Conservation (phyloP, 2,113 vertebrate genomes). For the Periophthalmodon schlosseri region DNA sequence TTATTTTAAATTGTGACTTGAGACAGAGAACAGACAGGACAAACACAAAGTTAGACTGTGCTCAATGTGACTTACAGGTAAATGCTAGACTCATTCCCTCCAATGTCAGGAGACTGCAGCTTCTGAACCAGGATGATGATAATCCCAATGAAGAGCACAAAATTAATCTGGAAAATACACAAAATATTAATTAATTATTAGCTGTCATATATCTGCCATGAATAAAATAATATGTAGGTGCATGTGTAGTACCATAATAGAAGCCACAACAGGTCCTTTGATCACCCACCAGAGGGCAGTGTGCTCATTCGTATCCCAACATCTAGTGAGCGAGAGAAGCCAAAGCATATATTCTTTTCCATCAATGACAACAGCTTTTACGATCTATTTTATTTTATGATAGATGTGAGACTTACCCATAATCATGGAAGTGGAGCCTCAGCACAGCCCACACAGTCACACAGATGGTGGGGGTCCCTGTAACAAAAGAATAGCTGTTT, state of each 20-base stretch:
- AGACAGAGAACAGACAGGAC: constrained; percentile 1
- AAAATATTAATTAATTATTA: background rate
- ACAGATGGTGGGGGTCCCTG: constrained; percentile 96
- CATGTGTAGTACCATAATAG: constrained; percentile 88
- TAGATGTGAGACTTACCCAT: constrained; percentile 79
- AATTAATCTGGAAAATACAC: constrained; percentile 84
- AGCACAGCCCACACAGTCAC: constrained; percentile 94
- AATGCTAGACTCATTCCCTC: constrained; percentile 98
- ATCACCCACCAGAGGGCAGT: constrained; percentile 99
- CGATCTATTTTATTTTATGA: background rate
- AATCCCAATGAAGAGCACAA: constrained; percentile 95
- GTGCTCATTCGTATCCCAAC: constrained; percentile 97
- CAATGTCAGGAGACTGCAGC: constrained; percentile 96
- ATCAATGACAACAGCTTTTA: background rate
- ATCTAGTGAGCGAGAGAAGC: constrained; percentile 71
- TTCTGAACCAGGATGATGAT: constrained; percentile 99
- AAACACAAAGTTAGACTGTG: background rate
- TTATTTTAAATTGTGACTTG: background rate
- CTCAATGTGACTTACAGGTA: constrained; percentile 88
- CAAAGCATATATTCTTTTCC: constrained; percentile 1
- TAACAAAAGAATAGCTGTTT: constrained; percentile 13
- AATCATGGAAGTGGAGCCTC: constrained; percentile 90
- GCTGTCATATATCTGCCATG: background rate
- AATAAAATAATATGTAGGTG: background rate
- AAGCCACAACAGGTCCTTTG: constrained; percentile 94